These are phyloP conservation scores for Entomobrya multifasciata DNA, from an alignment of 2,888 invertebrate genomes.

Conservation along the genomic window DNA sequence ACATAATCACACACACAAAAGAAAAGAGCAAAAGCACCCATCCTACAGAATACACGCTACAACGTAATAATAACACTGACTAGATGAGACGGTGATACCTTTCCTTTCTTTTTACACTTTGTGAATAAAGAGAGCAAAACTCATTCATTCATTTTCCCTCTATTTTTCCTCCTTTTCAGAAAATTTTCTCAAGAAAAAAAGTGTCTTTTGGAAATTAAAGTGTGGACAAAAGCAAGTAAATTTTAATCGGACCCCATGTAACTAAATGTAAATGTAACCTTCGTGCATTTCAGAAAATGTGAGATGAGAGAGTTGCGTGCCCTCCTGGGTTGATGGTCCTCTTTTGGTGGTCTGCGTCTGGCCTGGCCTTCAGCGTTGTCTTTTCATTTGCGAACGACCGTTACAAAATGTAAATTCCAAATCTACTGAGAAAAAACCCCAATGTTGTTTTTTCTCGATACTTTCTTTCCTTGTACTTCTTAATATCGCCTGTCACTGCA, in stretches of 20 bases:
- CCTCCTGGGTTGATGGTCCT: slow-evolving; percentile 17
- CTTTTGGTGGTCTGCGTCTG: background rate
- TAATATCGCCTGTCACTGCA: background rate
- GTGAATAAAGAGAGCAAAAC: too few relatives aligned
- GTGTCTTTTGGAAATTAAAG: too few relatives aligned
- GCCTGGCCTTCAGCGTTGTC: too few relatives aligned
- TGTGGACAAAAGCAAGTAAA: too few relatives aligned
- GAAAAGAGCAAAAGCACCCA: too few relatives aligned
- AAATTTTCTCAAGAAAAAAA: background rate
- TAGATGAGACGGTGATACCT: too few relatives aligned
- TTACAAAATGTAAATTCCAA: slow-evolving; percentile 59
- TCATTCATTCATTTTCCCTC: background rate
- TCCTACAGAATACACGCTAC: too few relatives aligned
- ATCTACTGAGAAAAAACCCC: background rate
- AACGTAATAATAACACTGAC: too few relatives aligned
- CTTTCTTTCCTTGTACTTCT: slow-evolving; percentile 7
- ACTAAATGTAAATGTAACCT: too few relatives aligned
- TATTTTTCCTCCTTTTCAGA: background rate
- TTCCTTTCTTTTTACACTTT: background rate
- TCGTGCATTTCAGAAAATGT: too few relatives aligned
- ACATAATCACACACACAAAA: too few relatives aligned
- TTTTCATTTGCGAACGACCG: slow-evolving; percentile 21
- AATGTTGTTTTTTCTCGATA: background rate
- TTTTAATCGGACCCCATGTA: slow-evolving; percentile 37
- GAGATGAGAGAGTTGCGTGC: too few relatives aligned